Conservation (phyloP, 2,888 invertebrate genomes). For the Apotomis betuletana region DNA sequence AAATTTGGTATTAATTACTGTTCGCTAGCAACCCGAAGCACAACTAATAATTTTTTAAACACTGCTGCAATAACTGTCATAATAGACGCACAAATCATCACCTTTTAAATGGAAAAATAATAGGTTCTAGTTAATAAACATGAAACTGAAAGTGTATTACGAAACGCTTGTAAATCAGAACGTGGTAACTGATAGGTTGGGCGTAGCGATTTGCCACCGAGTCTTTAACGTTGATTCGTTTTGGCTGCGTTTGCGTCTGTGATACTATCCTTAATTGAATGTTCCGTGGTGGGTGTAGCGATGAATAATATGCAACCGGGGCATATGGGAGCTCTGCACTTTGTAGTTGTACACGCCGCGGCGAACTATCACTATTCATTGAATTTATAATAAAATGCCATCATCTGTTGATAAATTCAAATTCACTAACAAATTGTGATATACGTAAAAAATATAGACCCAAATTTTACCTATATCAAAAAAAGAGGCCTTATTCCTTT, state of each 20-base stretch:
- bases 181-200: slow-evolving; percentile 47
- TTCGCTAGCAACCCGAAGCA: slow-evolving; percentile 18
- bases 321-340: slow-evolving; percentile 23
- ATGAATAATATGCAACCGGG: slow-evolving; percentile 33
- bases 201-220: slow-evolving; percentile 63
- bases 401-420: too few species aligned
- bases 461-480: too few species aligned
- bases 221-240: slow-evolving; percentile 60
- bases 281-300: slow-evolving; percentile 43
- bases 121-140: slow-evolving; percentile 42
- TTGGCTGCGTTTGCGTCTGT: slow-evolving; percentile 51
- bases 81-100: slow-evolving; percentile 39
- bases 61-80: slow-evolving; percentile 36
- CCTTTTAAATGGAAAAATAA: slow-evolving; percentile 42
- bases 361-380: neutral
- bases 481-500: too few species aligned
- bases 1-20: slow-evolving; percentile 30
- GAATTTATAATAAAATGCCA: too few species aligned
- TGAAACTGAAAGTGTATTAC: slow-evolving; percentile 47
- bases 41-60: slow-evolving; percentile 37
- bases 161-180: slow-evolving; percentile 53
- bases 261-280: slow-evolving; percentile 54
- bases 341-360: slow-evolving; percentile 12
- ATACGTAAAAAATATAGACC: too few species aligned
- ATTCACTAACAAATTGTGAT: too few species aligned